phyloP scores from a whole-genome alignment of 1,140 invertebrate species.

The Aphelenchoides avenae region DNA sequence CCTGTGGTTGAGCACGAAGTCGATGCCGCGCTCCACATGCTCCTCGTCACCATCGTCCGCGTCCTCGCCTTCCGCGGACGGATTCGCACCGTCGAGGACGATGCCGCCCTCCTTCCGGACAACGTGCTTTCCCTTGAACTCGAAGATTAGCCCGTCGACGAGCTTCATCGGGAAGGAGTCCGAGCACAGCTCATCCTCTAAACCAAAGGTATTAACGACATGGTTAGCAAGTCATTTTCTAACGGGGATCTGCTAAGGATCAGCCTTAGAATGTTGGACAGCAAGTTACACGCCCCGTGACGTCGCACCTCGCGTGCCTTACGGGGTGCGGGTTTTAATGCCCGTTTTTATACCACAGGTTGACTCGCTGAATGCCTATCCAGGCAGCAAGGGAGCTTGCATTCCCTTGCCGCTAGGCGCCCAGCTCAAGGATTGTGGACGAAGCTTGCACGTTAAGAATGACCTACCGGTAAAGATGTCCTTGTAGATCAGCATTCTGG shows the following conservation, averaged over 20 bases:
- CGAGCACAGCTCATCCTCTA: constrained; percentile 89
- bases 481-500: constrained; percentile 87
- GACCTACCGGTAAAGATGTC: constrained; percentile 81
- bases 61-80: constrained; percentile 77
- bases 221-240: not conserved
- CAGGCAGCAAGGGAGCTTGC: not conserved
- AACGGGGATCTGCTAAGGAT: too few relatives aligned
- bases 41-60: constrained; percentile 77
- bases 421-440: constrained; percentile 44
- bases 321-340: too few relatives aligned
- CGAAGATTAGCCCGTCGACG: constrained; percentile 83
- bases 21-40: constrained; percentile 69
- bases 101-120: constrained; percentile 74
- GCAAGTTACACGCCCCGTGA: not conserved
- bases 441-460: constrained; percentile 14
- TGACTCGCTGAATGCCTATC: constrained; percentile 42
- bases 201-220: constrained; percentile 11
- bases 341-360: constrained; percentile 32
- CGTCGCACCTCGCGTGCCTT: too few relatives aligned
- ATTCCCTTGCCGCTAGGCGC: constrained; percentile 7
- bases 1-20: constrained; percentile 86
- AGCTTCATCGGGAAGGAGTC: constrained; percentile 92
- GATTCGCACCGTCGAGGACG: constrained; percentile 77
- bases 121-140: constrained; percentile 83
- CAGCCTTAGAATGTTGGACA: too few relatives aligned